Evolutionary conservation across 1,140 invertebrate species (phyloP).

Genomic region (Chelonus insularis): DNA sequence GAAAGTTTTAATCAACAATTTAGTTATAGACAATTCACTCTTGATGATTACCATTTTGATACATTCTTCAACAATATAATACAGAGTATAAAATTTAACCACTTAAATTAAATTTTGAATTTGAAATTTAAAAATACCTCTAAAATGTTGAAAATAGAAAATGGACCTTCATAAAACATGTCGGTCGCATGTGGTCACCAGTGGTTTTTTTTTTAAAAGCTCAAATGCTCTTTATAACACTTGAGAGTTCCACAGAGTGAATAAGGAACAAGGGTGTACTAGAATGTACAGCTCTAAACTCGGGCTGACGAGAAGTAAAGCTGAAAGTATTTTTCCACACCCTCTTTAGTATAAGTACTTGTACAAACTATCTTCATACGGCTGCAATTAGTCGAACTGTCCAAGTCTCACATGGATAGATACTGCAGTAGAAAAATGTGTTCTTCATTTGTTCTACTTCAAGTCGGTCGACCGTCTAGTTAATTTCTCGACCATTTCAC

Average conservation of each 20-base stretch:
- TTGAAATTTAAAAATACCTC: too few species aligned
- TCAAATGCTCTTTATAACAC: slow-evolving; percentile 22
- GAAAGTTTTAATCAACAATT: too few species aligned
- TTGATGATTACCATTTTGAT: too few species aligned
- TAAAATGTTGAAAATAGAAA: slow-evolving; percentile 20
- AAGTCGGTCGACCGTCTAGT: too few species aligned
- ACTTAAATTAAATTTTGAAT: too few species aligned
- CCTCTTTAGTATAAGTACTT: slow-evolving; percentile 15
- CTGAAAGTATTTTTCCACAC: slow-evolving; percentile 2
- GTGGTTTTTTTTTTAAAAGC: slow-evolving; percentile 2
- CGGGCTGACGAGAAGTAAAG: slow-evolving; percentile 3
- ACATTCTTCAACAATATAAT: too few species aligned
- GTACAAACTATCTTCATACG: slow-evolving; percentile 21
- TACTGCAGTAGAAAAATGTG: too few species aligned
- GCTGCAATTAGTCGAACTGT: slow-evolving; percentile 26
- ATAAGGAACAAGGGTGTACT: neutral
- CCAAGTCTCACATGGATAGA: neutral
- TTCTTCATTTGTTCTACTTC: too few species aligned
- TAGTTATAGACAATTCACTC: too few species aligned
- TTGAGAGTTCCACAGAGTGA: neutral
- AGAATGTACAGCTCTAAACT: slow-evolving; percentile 5
- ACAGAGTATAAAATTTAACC: too few species aligned
- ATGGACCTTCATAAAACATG: slow-evolving; percentile 33
- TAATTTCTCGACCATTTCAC: too few species aligned
- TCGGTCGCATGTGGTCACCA: slow-evolving; percentile 29